These are phyloP conservation scores for Macrosoma leucophasiata DNA, from an alignment of 2,888 invertebrate genomes.

Conservation along the genomic window DNA sequence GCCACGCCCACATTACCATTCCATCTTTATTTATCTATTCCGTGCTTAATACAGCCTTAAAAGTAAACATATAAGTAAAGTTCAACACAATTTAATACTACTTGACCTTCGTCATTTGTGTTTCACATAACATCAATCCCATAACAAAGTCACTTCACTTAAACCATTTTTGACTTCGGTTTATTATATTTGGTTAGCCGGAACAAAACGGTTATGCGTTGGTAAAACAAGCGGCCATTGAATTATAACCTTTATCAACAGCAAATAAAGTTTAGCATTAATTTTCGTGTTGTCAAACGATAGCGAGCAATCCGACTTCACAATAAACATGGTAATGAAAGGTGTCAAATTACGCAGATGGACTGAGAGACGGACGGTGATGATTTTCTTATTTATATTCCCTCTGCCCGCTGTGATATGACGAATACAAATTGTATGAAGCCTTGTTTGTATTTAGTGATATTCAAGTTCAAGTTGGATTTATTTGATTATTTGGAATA, in stretches of 20 bases:
- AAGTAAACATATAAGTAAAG: too few species aligned
- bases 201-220: slow-evolving; percentile 15
- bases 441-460: slow-evolving; percentile 45
- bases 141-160: slow-evolving; percentile 28
- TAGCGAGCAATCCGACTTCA: slow-evolving; percentile 32
- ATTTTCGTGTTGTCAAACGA: slow-evolving; percentile 18
- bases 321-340: slow-evolving; percentile 74
- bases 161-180: slow-evolving; percentile 29
- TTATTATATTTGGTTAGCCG: slow-evolving; percentile 47
- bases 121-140: too few species aligned
- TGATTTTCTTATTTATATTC: slow-evolving; percentile 63
- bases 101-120: slow-evolving; percentile 33
- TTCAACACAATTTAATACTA: slow-evolving; percentile 31
- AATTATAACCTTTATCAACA: slow-evolving; percentile 21
- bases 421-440: slow-evolving; percentile 53
- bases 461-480: too few species aligned
- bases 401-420: slow-evolving; percentile 33
- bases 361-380: slow-evolving; percentile 50
- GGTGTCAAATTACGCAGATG: slow-evolving; percentile 68
- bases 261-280: slow-evolving; percentile 14
- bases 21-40: too few species aligned
- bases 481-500: too few species aligned
- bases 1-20: too few species aligned
- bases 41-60: too few species aligned
- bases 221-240: not conserved